A percentile compares a stretch with the other conserved stretches of the same genome.
phyloP scores from a whole-genome alignment of 2,113 vertebrate genomes.

The Pardalotus punctatus region DNA sequence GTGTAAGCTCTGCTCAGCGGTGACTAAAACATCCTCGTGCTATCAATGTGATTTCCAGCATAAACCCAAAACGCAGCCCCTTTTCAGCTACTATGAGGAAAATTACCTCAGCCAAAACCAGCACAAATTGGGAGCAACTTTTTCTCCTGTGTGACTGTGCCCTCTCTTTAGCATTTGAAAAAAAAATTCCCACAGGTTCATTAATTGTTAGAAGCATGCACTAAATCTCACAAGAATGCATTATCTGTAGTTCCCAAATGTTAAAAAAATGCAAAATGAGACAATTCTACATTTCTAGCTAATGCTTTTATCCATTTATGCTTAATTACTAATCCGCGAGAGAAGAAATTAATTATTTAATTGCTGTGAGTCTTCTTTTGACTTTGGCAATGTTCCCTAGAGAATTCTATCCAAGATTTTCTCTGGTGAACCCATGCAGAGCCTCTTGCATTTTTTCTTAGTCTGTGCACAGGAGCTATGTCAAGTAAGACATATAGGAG shows the following conservation, averaged over 20 bases:
- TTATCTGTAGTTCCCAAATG: neutral
- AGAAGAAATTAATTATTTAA: neutral
- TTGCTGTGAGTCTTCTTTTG: neutral
- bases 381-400: neutral
- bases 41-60: neutral
- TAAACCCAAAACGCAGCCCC: neutral
- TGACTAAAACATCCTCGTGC: neutral
- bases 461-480: neutral
- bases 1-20: neutral
- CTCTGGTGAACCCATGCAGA: neutral
- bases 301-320: neutral
- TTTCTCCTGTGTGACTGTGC: neutral
- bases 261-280: neutral
- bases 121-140: fast-evolving
- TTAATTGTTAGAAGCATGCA: neutral
- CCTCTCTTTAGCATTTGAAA: neutral
- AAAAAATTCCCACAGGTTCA: neutral
- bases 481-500: neutral
- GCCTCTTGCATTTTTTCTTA: neutral
- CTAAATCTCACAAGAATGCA: neutral
- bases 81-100: neutral
- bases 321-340: neutral
- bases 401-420: neutral
- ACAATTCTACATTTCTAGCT: neutral
- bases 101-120: neutral